A percentile compares a stretch with the other conserved stretches of the same genome.
Conservation (phyloP, 2,888 invertebrate species). For the Lepidochitona cinerea region DNA sequence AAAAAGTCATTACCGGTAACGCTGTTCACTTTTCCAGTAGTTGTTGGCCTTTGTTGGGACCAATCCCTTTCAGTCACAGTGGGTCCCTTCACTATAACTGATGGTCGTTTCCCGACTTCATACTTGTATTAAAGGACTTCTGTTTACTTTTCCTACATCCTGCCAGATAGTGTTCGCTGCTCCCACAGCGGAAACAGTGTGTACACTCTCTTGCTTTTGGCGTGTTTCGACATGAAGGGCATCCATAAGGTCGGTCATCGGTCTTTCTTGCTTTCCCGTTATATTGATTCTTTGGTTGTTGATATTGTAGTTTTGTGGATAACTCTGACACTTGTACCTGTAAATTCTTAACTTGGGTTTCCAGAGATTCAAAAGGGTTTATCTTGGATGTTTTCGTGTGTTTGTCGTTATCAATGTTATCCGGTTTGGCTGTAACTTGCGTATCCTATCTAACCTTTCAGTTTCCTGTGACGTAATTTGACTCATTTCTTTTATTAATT, state of each 20-base stretch:
- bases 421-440: not conserved
- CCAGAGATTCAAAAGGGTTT: not conserved
- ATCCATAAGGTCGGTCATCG: not conserved
- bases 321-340: not conserved
- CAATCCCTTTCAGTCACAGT: not conserved
- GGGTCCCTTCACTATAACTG: not conserved
- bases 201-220: not conserved
- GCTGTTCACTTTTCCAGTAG: not conserved
- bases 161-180: slow-evolving; percentile 1
- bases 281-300: no score
- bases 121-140: no score
- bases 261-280: no score
- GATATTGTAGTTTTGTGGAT: no score
- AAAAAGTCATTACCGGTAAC: not conserved
- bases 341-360: not conserved
- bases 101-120: not conserved
- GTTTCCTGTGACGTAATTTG: slow-evolving; percentile 7
- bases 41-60: not conserved
- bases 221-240: not conserved
- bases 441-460: not conserved
- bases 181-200: slow-evolving; percentile 2
- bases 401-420: not conserved
- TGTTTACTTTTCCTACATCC: slow-evolving; percentile 2
- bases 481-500: slow-evolving; percentile 4
- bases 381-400: not conserved